Conservation (phyloP, 1,140 invertebrate genomes). For the Oncopeltus fasciatus region DNA sequence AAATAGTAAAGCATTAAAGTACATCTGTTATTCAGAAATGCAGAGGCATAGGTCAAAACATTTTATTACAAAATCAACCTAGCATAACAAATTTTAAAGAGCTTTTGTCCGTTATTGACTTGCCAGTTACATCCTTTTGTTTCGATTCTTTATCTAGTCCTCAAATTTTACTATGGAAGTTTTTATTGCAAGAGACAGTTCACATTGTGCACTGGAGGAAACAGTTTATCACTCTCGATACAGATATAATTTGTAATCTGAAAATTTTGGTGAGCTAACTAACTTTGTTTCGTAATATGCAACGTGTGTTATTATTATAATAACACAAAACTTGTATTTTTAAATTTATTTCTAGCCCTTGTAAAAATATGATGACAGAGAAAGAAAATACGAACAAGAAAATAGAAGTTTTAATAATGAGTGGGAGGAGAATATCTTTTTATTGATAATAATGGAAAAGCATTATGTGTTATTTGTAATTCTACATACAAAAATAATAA, state of each 20-base stretch:
- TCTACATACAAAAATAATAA: constrained; percentile 22
- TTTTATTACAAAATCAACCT: too few species aligned
- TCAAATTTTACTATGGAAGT: background rate
- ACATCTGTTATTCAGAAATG: too few species aligned
- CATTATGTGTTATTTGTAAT: constrained; percentile 20
- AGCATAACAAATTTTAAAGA: too few species aligned
- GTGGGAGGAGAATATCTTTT: constrained; percentile 17
- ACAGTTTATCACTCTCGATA: background rate
- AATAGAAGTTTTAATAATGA: constrained; percentile 20
- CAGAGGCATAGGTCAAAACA: too few species aligned
- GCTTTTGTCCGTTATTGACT: too few species aligned
- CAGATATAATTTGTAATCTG: background rate
- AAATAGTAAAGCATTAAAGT: too few species aligned
- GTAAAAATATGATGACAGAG: background rate
- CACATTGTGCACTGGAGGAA: background rate
- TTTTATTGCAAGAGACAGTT: background rate
- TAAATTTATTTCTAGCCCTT: background rate
- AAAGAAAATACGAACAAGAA: constrained; percentile 19
- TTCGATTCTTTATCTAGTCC: too few species aligned
- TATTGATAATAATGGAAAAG: constrained; percentile 19
- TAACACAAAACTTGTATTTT: background rate
- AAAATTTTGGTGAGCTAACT: background rate
- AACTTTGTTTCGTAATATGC: background rate
- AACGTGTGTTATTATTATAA: constrained; percentile 1
- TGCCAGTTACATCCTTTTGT: too few species aligned